These are phyloP conservation scores for Cheirogaleus medius DNA, from an alignment of 2,113 vertebrate genomes.

Conservation along the genomic window DNA sequence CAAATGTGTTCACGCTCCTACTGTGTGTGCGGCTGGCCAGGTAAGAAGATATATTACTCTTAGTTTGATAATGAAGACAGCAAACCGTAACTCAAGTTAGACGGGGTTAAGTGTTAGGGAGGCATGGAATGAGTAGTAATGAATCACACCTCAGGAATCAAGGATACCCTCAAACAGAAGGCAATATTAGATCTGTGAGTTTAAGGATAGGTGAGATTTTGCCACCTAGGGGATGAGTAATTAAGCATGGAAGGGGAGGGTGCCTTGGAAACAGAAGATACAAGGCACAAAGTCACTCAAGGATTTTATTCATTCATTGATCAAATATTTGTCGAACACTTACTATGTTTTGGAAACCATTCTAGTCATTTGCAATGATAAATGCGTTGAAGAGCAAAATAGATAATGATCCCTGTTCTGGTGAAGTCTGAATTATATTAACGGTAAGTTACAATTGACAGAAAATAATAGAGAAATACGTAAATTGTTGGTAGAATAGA, in stretches of 20 bases:
- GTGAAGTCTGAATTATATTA: neutral
- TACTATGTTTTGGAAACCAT: neutral
- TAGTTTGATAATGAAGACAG: neutral
- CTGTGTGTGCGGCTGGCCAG: neutral
- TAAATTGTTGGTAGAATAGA: neutral
- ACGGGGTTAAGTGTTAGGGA: neutral
- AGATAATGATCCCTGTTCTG: neutral
- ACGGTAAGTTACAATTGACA: neutral
- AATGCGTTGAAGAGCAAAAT: neutral
- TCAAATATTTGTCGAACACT: neutral
- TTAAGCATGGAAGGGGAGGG: neutral
- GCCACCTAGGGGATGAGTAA: neutral
- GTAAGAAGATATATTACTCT: neutral
- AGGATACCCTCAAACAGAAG: neutral
- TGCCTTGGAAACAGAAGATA: neutral
- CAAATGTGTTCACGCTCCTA: neutral
- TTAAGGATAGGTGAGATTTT: neutral
- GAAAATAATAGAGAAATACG: neutral
- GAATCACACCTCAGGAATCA: neutral
- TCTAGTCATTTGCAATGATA: neutral
- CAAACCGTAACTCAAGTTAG: neutral
- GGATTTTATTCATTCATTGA: neutral
- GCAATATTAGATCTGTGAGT: neutral
- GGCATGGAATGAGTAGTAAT: neutral
- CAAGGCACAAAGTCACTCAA: neutral